Evolutionary conservation across 2,113 vertebrate species (phyloP).

Genomic region (Tenrec ecaudatus): DNA sequence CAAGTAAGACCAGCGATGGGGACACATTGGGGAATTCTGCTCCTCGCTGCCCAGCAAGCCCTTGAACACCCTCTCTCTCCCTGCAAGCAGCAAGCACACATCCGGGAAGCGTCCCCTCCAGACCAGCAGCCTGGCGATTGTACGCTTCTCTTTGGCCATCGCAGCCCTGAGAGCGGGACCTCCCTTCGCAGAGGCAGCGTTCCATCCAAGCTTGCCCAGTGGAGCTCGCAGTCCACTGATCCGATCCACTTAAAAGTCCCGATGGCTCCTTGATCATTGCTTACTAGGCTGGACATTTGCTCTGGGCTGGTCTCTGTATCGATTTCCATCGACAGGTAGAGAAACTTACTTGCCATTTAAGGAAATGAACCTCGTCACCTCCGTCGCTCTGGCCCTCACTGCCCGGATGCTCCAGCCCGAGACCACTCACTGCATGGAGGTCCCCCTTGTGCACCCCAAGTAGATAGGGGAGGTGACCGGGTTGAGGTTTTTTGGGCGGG

Average conservation of each 20-base stretch:
- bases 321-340: slow-evolving; percentile 16
- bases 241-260: not conserved
- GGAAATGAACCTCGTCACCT: not conserved
- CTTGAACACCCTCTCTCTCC: not conserved
- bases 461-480: not conserved
- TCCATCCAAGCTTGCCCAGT: slow-evolving; percentile 25
- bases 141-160: not conserved
- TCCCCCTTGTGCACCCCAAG: not conserved
- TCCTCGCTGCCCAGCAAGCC: not conserved
- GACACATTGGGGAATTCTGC: not conserved
- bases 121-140: not conserved
- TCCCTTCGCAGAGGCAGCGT: not conserved
- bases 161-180: not conserved
- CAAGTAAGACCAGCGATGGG: not conserved
- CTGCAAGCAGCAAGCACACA: not conserved
- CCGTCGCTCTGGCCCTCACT: not conserved
- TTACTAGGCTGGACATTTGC: not conserved
- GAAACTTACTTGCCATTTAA: not conserved
- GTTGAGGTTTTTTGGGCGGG: not conserved
- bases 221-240: not conserved
- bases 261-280: not conserved
- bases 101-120: not conserved
- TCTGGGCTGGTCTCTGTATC: slow-evolving; percentile 5
- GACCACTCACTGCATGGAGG: not conserved
- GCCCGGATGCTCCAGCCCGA: not conserved